Evolutionary conservation across 2,113 vertebrate species (phyloP), one percentile per base, ranked within the genome.

Genomic region (Tautogolabrus adspersus): DNA sequence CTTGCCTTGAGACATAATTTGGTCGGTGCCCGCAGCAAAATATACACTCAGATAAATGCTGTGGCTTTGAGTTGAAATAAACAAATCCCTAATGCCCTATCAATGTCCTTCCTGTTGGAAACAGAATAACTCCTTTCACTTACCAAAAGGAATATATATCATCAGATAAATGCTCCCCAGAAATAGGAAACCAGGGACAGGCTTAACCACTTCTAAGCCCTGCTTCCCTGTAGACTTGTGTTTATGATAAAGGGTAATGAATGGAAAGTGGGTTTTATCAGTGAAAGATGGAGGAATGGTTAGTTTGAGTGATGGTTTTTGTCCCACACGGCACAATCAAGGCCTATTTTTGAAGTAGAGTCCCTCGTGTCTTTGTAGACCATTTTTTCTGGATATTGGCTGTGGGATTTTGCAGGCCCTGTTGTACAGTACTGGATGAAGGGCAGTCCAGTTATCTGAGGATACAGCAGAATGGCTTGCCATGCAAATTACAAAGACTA

Each of bases 211-310:
- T 93, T 93, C 87, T 91, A 92, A 94, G 89, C 83, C 83, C 66
- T 69, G 79, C 87, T 88, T 92, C 88, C 87, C 89, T 10, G 54
- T 82, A 89, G 89, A 86, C 77, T 87, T 79, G 85, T 85, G 82
- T 93, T 92, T 92, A 92, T 87, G 84, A 94, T 89, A 87, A 92
- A 90, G 85, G 78, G 79, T 92, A 94, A 94, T 91, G 91, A 93
- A 92, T 93, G 88, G 91, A 93, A 93, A 94, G 91, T 90, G 90
- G 89, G 90, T 93, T 93, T 92, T 93, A 91, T 93, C 90, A 92
- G 84, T 85, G 84, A 91, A 92, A 93, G 90, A 94, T 90, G 92
- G 82, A 87, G 79, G 74, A 90, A 87, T 77, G 80, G 85, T 93
- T 92, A 75, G 79, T 66, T 83, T 91, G 92, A 94, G 87, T 93